Conservation (phyloP, 2,113 vertebrate genomes). For the Lipophrys pholis region DNA sequence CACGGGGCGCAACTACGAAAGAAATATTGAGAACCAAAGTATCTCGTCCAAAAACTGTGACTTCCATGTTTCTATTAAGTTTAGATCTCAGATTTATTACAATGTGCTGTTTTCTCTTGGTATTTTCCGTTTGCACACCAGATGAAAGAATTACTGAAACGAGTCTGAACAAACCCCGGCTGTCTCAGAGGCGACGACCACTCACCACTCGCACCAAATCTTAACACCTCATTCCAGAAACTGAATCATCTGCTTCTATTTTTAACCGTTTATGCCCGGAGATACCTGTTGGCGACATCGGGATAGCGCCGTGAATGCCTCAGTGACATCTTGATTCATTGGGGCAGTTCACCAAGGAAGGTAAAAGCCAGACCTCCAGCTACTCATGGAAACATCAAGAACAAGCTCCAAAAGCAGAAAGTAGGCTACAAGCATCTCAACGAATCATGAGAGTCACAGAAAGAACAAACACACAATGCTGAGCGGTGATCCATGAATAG, state of each 20-base stretch:
- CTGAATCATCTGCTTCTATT: conserved; percentile 31
- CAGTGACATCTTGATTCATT: conserved; percentile 63
- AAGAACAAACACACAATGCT: conserved; percentile 12
- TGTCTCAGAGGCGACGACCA: not conserved
- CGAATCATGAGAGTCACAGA: conserved; percentile 15
- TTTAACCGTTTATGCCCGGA: conserved; percentile 47
- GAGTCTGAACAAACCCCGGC: not conserved
- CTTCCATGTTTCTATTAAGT: no score
- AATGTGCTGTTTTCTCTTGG: no score
- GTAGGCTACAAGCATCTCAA: conserved; percentile 26
- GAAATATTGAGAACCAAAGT: no score
- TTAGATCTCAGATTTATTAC: no score
- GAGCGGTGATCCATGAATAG: conserved; percentile 19
- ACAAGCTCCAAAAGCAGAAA: conserved; percentile 31
- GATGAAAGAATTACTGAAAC: not conserved
- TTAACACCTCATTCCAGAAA: no score
- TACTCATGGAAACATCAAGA: conserved; percentile 26
- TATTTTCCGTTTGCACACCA: not conserved
- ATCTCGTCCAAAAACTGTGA: no score
- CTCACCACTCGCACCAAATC: not conserved
- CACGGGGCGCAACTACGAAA: no score
- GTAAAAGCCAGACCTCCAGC: conserved; percentile 35
- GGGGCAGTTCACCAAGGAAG: conserved; percentile 42
- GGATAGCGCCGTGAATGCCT: conserved; percentile 49
- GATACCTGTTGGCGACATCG: conserved; percentile 54